A percentile compares a stretch with the other conserved stretches of the same genome.
These are phyloP conservation scores for Serilophus lunatus DNA, from an alignment of 2,113 vertebrate genomes.

Conservation along the genomic window DNA sequence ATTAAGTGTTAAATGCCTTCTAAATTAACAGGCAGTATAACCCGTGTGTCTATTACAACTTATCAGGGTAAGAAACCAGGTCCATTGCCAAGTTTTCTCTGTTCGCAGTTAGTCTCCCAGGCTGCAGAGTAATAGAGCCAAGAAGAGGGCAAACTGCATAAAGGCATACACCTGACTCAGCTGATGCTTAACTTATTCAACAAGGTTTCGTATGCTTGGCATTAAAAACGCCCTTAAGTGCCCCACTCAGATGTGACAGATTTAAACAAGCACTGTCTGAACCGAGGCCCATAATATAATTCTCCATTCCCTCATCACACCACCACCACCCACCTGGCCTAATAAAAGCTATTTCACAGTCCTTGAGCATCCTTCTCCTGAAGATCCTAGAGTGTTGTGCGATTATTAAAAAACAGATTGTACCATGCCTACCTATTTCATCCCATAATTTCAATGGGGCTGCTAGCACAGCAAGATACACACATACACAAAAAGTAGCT, in stretches of 20 bases:
- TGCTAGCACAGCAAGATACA: not conserved
- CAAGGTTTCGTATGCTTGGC: not conserved
- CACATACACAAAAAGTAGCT: not conserved
- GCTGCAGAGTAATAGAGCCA: not conserved
- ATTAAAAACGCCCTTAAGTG: not conserved
- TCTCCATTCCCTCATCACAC: not conserved
- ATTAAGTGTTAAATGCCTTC: constrained; percentile 61
- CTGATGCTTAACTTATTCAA: not conserved
- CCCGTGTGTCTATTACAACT: not conserved
- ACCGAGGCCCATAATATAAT: not conserved
- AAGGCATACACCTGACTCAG: constrained; percentile 2
- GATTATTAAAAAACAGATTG: not conserved
- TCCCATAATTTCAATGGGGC: not conserved
- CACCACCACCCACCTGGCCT: not conserved
- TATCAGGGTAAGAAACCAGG: constrained; percentile 32
- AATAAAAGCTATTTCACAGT: constrained; percentile 62
- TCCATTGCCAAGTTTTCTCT: constrained; percentile 18
- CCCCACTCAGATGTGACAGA: not conserved
- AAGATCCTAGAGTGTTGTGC: constrained; percentile 30
- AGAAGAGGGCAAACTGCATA: not conserved
- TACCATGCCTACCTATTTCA: not conserved
- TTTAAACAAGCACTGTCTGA: not conserved
- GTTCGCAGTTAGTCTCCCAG: not conserved
- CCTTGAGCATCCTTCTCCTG: constrained; percentile 51
- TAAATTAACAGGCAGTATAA: constrained; percentile 36